Base-by-base conservation (phyloP, 2,113 vertebrate genomes). In the Triplophysa rosa region DNA sequence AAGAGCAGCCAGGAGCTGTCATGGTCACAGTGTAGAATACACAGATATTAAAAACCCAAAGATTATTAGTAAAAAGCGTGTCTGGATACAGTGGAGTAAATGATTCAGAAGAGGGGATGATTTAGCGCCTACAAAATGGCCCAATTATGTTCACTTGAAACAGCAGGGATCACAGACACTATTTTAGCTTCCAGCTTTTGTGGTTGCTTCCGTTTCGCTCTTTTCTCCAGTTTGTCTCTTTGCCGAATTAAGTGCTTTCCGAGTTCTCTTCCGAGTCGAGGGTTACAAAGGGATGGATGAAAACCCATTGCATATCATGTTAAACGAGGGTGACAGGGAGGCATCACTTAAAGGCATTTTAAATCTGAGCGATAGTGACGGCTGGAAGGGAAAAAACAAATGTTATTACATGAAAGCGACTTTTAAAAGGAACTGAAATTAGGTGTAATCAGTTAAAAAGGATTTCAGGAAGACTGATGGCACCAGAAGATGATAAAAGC, bases 391-490 rank as follows among this genome's bases (percentile, higher is more conserved):
- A 68, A 21, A 54, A 49, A 33, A 37, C 59, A 78, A 59, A 54
- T 23, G 74, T 80, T 29, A 83, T 76, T 76, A 33, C 61, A 72
- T 80, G 56, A 76, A 77, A 71, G 49, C 47, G 24, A 13, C 59
- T 45, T 80, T 74, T 63, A 65, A 74, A 80, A 70, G 42, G 52
- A 54, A 77, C 71, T 58, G 59, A 72, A 33, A 45, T 65, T 65
- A 76, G 71, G 58, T 63, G 75, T 78, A 78, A 82, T 78, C 67
- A 78, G 59, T 69, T 70, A 37, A 84, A 75, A 78, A 63, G 63
- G 80, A 52, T 68, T 74, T 61, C 24, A 68, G 26, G 54, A 74
- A 78, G 75, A 84, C 58, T 59, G 62, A 84, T 52, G 63, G 23
- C 47, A 69, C 67, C 47, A 78, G 49, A 49, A 56, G 33, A 84